Evolutionary conservation across 2,888 invertebrate species (phyloP), one percentile per base, ranked within the genome.

Genomic region (Stratiomys singularior): DNA sequence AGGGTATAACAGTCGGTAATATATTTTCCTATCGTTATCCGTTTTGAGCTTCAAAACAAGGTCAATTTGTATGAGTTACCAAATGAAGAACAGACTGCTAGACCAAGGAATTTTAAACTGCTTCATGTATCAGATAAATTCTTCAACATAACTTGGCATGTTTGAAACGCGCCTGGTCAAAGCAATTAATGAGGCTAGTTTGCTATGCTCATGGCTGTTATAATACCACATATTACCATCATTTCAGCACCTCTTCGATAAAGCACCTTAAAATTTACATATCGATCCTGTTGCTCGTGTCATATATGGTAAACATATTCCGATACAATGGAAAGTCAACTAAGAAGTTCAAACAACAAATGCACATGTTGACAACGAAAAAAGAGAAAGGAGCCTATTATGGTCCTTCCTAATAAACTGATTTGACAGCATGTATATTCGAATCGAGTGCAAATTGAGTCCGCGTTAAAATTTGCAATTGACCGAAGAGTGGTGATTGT

Each of bases 401-500:
- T 74, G 74, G 74, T 74, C 74, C 74, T 74, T 60, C 74, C 74
- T 74, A 74, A 74, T 74, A 74, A 74, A 74, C 74, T 74, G 74
- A 74, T 74, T 74, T 74, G 74, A 74, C 74, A 74, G 74, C 44
- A 18, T 27, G 37, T 60, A n/a, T 13, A 44, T 30, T 23, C 15
- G 72, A 56, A 13, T 60, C 60, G n/a, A 21, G 58, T 60, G 74
- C 74, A 58, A 74, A 58, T 58, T 60, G 74, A 74, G 69, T 69
- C 30, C 30, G 69, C 69, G 69, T 69, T 69, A 69, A 46, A 69
- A 69, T 69, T 30, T 18, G 44, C 37, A 23, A 37, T 74, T 58
- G 69, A 69, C 69, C 69, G 69, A 7, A 69, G 23, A 69, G 69
- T 69, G 21, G 56, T 18, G 74, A 72, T 58, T 72, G 72, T 15